phyloP scores from a whole-genome alignment of 2,797 vertebrate species.

The Crocodylus rhombifer region DNA sequence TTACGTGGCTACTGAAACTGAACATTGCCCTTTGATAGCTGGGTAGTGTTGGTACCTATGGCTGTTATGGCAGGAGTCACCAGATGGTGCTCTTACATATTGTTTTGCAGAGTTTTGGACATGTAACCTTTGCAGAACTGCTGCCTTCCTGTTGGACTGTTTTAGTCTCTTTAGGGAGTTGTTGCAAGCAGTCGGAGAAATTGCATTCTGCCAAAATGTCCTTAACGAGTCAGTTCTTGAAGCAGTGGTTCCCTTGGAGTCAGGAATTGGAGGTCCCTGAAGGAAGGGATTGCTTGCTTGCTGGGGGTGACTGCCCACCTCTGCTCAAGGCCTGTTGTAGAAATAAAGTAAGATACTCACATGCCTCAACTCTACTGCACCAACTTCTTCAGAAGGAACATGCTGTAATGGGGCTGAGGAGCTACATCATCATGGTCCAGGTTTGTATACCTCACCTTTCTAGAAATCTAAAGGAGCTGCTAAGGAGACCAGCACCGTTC shows the following conservation, averaged over 20 bases:
- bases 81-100: conserved; percentile 46
- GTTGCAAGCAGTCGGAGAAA: background rate
- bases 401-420: fast-evolving
- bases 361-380: fast-evolving
- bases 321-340: background rate
- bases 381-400: background rate
- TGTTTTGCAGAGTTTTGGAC: background rate
- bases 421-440: fast-evolving
- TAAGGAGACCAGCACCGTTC: fast-evolving
- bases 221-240: background rate
- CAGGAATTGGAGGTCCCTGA: no score
- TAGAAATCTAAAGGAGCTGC: background rate
- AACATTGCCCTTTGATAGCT: background rate
- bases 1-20: background rate
- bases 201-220: background rate
- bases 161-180: fast-evolving
- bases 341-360: background rate
- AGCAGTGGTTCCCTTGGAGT: background rate
- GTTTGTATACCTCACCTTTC: fast-evolving
- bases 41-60: background rate
- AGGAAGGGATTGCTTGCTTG: fast-evolving
- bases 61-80: background rate
- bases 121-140: background rate
- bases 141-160: background rate
- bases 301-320: fast-evolving